These are phyloP conservation scores for Acrossocheilus fasciatus DNA, from an alignment of 2,797 vertebrate species.

Conservation along the genomic window DNA sequence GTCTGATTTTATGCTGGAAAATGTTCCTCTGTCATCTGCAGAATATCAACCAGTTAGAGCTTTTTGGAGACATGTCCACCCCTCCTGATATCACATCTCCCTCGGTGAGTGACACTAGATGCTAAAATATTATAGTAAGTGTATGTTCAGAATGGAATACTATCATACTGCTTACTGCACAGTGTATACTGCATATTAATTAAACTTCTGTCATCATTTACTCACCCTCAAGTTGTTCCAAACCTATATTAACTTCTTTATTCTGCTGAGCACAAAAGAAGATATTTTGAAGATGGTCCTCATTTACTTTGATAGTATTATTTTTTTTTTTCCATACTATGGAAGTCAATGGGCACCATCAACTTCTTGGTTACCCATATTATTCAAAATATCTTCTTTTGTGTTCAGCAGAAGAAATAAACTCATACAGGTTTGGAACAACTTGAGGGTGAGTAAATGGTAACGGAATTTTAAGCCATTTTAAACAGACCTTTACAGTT, in stretches of 20 bases:
- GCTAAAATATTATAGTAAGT: background rate
- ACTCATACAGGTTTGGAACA: background rate
- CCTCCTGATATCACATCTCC: constrained; percentile 98
- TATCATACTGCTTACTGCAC: background rate
- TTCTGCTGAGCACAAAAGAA: background rate
- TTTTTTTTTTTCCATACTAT: background rate
- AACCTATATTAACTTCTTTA: background rate
- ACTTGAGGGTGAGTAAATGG: background rate
- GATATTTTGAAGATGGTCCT: background rate
- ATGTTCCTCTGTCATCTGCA: constrained; percentile 76
- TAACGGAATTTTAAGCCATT: background rate
- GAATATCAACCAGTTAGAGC: constrained; percentile 99
- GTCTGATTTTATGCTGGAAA: constrained; percentile 22
- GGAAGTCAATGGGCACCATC: background rate
- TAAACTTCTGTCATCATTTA: background rate
- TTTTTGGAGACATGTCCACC: constrained; percentile 99
- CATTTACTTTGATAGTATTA: background rate
- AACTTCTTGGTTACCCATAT: too few relatives aligned
- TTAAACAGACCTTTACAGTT: background rate
- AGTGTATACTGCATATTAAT: background rate
- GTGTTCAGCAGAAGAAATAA: too few relatives aligned
- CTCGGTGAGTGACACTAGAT: constrained; percentile 85
- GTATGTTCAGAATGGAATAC: background rate
- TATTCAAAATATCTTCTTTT: too few relatives aligned
- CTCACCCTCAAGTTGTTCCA: background rate